Evolutionary conservation across 1,140 invertebrate genomes (phyloP).

Genomic region (Drosophila nasuta): DNA sequence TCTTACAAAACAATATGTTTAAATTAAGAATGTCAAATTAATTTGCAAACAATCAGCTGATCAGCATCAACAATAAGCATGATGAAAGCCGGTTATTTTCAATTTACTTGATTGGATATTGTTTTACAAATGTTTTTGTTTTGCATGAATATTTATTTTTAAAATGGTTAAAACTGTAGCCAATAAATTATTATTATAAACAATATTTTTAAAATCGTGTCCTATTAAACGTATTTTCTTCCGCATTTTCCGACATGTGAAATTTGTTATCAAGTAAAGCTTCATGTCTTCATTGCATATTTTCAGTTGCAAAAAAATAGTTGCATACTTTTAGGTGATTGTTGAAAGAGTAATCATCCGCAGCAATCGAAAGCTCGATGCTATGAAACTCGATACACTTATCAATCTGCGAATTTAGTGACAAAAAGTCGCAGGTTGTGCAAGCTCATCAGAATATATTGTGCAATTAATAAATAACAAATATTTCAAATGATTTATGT

Average conservation of each 20-base stretch:
- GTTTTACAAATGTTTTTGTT: neutral
- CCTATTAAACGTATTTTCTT: neutral
- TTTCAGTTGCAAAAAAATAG: neutral
- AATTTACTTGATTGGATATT: neutral
- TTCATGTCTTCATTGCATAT: neutral
- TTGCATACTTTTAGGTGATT: slow-evolving; percentile 36
- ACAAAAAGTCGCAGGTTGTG: neutral
- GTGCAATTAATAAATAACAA: neutral
- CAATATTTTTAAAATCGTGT: too few species aligned
- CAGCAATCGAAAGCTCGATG: neutral
- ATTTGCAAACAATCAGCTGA: slow-evolving; percentile 1
- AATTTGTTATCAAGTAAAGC: neutral
- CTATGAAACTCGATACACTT: neutral
- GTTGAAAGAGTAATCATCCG: neutral
- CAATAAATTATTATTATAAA: too few species aligned
- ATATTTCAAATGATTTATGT: neutral
- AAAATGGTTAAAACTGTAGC: too few species aligned
- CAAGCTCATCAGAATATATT: neutral
- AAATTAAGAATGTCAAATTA: neutral
- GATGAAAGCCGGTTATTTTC: neutral
- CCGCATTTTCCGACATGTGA: neutral
- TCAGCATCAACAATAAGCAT: neutral
- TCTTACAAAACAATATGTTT: slow-evolving; percentile 3
- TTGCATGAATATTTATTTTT: too few species aligned
- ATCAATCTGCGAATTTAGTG: neutral